These are phyloP conservation scores for Eulemur rufifrons DNA, from an alignment of 2,113 vertebrate species.

Conservation along the genomic window DNA sequence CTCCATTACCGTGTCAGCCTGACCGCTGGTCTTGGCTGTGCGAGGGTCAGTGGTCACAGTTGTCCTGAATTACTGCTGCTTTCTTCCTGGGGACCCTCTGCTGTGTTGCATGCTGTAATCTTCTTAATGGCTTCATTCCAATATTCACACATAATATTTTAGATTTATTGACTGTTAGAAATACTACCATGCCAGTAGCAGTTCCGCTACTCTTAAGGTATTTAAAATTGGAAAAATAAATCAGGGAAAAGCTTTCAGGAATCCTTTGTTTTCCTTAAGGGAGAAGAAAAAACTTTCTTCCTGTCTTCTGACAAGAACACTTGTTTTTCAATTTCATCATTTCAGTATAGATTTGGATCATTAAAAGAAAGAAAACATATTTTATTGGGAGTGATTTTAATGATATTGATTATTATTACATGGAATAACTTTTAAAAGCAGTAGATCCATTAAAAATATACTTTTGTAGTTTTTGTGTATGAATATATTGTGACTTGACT, in stretches of 20 bases:
- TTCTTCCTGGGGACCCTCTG: conserved; percentile 91
- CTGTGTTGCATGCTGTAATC: conserved; percentile 90
- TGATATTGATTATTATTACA: conserved; percentile 52
- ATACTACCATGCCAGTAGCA: conserved; percentile 94
- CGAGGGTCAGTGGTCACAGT: conserved; percentile 97
- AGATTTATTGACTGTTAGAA: conserved; percentile 98
- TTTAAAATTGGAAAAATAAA: conserved; percentile 93
- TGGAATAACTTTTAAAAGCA: conserved; percentile 39
- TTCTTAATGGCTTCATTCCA: conserved; percentile 94
- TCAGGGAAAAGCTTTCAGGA: conserved; percentile 84
- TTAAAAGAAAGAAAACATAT: conserved; percentile 64
- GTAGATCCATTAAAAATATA: not conserved
- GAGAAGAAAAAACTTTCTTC: conserved; percentile 63
- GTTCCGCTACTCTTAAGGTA: conserved; percentile 90
- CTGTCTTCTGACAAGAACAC: conserved; percentile 83
- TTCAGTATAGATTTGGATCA: conserved; percentile 82
- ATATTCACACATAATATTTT: conserved; percentile 99
- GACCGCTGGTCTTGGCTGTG: conserved; percentile 91
- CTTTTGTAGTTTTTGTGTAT: not conserved
- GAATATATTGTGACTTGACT: not conserved
- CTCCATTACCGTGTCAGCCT: conserved; percentile 88
- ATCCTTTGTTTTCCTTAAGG: conserved; percentile 84
- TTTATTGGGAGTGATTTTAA: conserved; percentile 69
- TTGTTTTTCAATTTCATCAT: conserved; percentile 83
- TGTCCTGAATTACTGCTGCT: conserved; percentile 95